A percentile compares a stretch with the other conserved stretches of the same genome.
phyloP scores from a whole-genome alignment of 2,113 vertebrate species.

The Hypomesus transpacificus region DNA sequence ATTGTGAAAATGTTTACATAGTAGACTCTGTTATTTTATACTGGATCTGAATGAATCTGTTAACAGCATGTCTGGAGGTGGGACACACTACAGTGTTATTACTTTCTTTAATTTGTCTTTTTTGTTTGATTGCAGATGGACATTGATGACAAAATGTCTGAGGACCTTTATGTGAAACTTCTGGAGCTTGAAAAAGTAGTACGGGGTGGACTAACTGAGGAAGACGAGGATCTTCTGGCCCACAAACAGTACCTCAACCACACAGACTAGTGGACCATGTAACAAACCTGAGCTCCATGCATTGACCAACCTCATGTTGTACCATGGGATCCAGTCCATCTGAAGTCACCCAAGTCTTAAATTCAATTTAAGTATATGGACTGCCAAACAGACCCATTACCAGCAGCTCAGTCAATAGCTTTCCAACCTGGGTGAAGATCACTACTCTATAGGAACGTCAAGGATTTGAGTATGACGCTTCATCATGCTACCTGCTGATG shows the following conservation, averaged over 20 bases:
- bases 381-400: no score
- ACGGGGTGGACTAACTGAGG: constrained; percentile 43
- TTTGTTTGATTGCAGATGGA: constrained; percentile 75
- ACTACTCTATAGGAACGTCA: no score
- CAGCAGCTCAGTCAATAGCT: no score
- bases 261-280: constrained; percentile 10
- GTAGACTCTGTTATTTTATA: no score
- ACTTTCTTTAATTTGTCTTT: neutral
- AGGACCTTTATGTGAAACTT: constrained; percentile 76
- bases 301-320: neutral
- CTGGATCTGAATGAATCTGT: no score
- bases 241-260: neutral
- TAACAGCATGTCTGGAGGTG: no score
- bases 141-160: constrained; percentile 75
- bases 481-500: neutral
- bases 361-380: no score
- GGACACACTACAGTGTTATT: neutral
- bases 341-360: no score
- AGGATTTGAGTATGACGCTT: neutral
- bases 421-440: no score
- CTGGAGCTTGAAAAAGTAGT: constrained; percentile 76
- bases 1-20: no score
- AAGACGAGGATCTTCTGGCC: constrained; percentile 19
- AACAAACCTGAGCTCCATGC: neutral
- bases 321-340: neutral